Conservation (phyloP, 2,888 invertebrate species). For the Enchytraeus crypticus region DNA sequence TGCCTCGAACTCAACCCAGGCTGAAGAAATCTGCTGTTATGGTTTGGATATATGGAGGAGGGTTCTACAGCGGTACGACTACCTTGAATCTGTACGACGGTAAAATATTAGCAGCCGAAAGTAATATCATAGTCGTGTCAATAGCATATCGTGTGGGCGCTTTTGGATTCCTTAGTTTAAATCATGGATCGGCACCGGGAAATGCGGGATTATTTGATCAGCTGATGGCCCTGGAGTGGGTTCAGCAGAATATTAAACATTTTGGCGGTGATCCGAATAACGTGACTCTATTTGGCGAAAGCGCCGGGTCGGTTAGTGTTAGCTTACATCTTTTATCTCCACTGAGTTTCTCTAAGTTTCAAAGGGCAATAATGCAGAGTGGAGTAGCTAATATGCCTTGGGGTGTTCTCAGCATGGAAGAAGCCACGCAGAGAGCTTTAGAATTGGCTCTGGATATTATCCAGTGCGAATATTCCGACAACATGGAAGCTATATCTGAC, state of each 20-base stretch:
- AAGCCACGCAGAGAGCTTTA: constrained; percentile 66
- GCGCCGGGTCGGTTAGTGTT: constrained; percentile 87
- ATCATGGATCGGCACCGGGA: constrained; percentile 64
- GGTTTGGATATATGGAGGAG: constrained; percentile 71
- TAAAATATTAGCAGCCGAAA: constrained; percentile 75
- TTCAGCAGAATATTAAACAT: constrained; percentile 41
- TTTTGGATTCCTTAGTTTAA: constrained; percentile 58
- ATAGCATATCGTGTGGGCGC: constrained; percentile 91
- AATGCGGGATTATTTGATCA: constrained; percentile 92
- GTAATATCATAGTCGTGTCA: constrained; percentile 79
- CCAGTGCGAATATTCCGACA: constrained; percentile 14
- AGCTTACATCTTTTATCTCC: constrained; percentile 70
- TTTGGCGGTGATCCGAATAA: constrained; percentile 72
- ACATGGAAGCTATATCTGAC: constrained; percentile 18
- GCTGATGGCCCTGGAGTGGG: constrained; percentile 68
- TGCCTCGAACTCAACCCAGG: constrained; percentile 54
- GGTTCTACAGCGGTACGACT: constrained; percentile 74
- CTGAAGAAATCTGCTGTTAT: constrained; percentile 60
- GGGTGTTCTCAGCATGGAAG: constrained; percentile 77
- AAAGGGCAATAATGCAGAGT: constrained; percentile 82
- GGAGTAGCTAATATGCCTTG: constrained; percentile 86
- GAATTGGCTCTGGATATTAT: constrained; percentile 56
- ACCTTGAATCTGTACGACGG: constrained; percentile 89
- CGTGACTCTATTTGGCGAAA: constrained; percentile 89
- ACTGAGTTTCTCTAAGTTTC: constrained; percentile 56